Evolutionary conservation across 2,113 vertebrate species (phyloP).

Genomic region (Actenoides lindsayi): DNA sequence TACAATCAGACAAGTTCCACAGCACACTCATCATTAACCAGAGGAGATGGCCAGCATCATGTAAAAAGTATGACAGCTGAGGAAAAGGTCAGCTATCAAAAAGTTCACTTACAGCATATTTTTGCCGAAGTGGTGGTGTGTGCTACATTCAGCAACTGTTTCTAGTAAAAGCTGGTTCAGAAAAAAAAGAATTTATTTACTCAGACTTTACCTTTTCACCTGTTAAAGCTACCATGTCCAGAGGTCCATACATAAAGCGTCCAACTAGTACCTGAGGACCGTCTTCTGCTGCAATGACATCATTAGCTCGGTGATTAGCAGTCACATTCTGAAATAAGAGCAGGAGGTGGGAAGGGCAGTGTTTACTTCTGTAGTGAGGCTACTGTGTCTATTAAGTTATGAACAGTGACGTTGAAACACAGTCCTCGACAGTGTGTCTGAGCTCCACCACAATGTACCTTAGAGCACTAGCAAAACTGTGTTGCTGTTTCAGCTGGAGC

Average conservation of each 20-base stretch:
- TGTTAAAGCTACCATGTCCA: constrained; percentile 98
- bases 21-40: not conserved
- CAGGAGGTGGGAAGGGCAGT: not conserved
- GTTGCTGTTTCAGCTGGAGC: not conserved
- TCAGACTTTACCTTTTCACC: constrained; percentile 89
- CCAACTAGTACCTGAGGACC: constrained; percentile 91
- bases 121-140: not conserved
- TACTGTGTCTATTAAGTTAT: not conserved
- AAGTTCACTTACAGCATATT: not conserved
- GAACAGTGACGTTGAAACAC: not conserved
- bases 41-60: not conserved
- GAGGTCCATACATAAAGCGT: constrained; percentile 97
- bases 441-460: not conserved
- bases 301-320: constrained; percentile 94
- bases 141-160: not conserved
- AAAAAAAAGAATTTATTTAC: not conserved
- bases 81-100: not conserved
- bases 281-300: constrained; percentile 90
- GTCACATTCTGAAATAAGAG: constrained; percentile 88
- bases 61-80: not conserved
- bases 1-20: not conserved
- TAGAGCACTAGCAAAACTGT: not conserved
- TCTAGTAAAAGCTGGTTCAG: not conserved
- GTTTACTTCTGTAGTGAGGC: not conserved
- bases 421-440: not conserved